phyloP scores from a whole-genome alignment of 2,888 invertebrate genomes.

The Melipona bicolor region DNA sequence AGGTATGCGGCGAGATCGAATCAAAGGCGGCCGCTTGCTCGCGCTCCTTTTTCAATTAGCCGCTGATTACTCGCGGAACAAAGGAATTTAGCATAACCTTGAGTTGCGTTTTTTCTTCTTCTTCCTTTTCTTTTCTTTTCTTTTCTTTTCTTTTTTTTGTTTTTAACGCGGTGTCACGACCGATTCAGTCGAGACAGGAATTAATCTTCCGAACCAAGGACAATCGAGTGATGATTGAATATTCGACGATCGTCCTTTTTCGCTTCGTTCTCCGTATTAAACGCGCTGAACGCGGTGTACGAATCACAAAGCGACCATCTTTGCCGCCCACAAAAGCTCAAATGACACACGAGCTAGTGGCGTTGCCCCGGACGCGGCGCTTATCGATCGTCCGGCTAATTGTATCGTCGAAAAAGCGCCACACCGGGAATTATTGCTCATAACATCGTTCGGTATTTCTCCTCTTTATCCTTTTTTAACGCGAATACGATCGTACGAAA shows the following conservation, averaged over 20 bases:
- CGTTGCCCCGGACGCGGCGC: conserved; percentile 15
- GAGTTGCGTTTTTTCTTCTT: too few relatives aligned
- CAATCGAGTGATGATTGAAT: conserved; percentile 6
- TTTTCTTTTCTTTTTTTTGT: too few relatives aligned
- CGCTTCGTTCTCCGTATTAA: conserved; percentile 12
- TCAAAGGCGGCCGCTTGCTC: not conserved
- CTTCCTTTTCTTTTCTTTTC: too few relatives aligned
- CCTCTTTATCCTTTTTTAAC: not conserved
- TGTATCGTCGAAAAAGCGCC: conserved; percentile 20
- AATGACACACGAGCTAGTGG: conserved; percentile 53
- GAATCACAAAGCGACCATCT: conserved; percentile 65
- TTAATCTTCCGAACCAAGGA: conserved; percentile 17
- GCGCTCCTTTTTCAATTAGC: conserved; percentile 8
- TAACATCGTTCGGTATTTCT: not conserved
- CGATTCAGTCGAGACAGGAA: conserved; percentile 29
- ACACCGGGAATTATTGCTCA: conserved; percentile 1
- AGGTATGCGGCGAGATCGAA: not conserved
- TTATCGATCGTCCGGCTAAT: conserved; percentile 26
- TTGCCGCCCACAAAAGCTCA: conserved; percentile 60
- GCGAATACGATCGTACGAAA: conserved; percentile 10
- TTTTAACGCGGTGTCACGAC: not conserved
- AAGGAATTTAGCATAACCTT: not conserved
- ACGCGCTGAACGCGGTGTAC: not conserved
- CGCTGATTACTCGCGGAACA: not conserved
- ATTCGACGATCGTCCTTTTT: not conserved